phyloP scores from a whole-genome alignment of 2,113 vertebrate genomes.

The Nyctereutes procyonoides region DNA sequence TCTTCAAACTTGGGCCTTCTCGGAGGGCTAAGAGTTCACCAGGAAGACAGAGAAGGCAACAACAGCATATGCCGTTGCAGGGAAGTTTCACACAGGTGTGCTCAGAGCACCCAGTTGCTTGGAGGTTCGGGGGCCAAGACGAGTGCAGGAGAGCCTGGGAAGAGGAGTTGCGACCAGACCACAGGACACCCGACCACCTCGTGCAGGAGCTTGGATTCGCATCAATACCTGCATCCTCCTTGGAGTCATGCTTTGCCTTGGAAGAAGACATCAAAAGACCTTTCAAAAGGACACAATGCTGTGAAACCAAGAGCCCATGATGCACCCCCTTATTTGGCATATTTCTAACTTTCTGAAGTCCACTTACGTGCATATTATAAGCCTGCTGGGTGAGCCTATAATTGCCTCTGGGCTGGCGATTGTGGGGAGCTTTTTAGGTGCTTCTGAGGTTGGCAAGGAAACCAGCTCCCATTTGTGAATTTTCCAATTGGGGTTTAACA shows the following conservation, averaged over 20 bases:
- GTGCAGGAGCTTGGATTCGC: neutral
- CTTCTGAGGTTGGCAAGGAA: conserved; percentile 55
- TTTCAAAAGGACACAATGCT: neutral
- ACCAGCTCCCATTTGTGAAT: conserved; percentile 51
- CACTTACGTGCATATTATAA: neutral
- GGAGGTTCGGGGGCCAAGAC: neutral
- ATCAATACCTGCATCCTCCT: neutral
- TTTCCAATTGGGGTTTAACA: conserved; percentile 8
- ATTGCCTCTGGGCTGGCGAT: neutral
- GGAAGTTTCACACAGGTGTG: neutral
- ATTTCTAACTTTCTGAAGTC: neutral
- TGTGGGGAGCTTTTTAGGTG: neutral
- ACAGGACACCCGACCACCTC: neutral
- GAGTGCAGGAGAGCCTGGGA: neutral
- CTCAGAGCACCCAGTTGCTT: neutral
- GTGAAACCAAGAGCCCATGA: neutral
- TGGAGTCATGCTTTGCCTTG: neutral
- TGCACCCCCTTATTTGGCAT: neutral
- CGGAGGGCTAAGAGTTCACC: neutral
- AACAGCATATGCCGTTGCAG: neutral
- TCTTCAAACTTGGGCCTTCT: neutral
- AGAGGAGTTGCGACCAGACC: neutral
- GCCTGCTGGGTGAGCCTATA: neutral
- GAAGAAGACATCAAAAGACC: neutral
- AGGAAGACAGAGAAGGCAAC: neutral